Conservation (phyloP, 2,113 vertebrate genomes). For the Dissostichus mawsoni region DNA sequence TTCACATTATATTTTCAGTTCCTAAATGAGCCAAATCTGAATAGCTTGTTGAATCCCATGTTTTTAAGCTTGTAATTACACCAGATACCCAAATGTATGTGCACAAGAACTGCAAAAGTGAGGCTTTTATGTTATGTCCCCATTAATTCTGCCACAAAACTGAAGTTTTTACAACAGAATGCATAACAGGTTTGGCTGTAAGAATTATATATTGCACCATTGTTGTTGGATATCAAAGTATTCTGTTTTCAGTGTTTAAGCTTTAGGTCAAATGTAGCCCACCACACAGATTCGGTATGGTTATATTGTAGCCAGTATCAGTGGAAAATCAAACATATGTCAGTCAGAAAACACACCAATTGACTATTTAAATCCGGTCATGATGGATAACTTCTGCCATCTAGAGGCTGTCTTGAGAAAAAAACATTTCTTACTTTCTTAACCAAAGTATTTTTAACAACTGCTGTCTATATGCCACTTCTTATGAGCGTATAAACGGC, state of each 20-base stretch:
- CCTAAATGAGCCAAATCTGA: no score
- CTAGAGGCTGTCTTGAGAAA: constrained; percentile 48
- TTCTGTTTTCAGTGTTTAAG: background rate
- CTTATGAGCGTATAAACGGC: background rate
- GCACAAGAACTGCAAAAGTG: no score
- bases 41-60: no score
- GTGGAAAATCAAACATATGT: background rate
- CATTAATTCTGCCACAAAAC: background rate
- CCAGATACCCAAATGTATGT: no score
- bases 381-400: constrained; percentile 51
- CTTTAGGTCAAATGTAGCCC: background rate
- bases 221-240: background rate
- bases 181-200: background rate
- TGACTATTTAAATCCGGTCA: background rate
- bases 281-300: background rate
- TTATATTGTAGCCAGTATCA: background rate
- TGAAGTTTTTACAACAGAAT: background rate
- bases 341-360: background rate
- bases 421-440: background rate
- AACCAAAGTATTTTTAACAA: background rate
- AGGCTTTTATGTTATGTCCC: no score
- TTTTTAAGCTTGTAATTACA: no score
- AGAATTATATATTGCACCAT: background rate
- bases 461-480: constrained; percentile 1
- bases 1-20: no score